Percentiles rank a stretch among this genome's conserved stretches.
These are phyloP conservation scores for Variabilichromis moorii DNA, from an alignment of 2,113 vertebrate species.

Conservation along the genomic window DNA sequence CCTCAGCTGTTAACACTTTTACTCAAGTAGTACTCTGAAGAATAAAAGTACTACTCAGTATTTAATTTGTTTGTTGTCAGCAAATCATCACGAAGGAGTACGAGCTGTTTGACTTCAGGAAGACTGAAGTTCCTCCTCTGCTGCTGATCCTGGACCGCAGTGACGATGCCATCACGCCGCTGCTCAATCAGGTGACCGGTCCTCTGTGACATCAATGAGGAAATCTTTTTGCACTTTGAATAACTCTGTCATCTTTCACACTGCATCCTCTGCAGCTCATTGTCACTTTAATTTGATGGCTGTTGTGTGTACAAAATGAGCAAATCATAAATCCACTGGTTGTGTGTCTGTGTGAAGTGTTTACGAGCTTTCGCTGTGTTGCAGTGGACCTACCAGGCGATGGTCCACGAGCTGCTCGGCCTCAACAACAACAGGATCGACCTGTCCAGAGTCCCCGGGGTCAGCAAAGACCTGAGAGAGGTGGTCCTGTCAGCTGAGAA, in stretches of 20 bases:
- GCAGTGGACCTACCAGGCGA: slow-evolving; percentile 97
- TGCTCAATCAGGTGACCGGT: slow-evolving; percentile 70
- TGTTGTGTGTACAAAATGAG: neutral
- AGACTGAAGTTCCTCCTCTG: slow-evolving; percentile 90
- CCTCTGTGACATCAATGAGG: neutral
- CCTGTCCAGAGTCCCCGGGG: slow-evolving; percentile 86
- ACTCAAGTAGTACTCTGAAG: neutral
- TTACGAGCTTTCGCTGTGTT: neutral
- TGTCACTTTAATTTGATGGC: neutral
- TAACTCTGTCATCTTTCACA: accelerated
- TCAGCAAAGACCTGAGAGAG: slow-evolving; percentile 88
- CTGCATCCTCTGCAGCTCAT: neutral
- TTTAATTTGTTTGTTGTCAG: slow-evolving; percentile 50
- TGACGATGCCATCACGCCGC: slow-evolving; percentile 89
- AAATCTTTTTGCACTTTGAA: accelerated
- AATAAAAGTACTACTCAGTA: neutral
- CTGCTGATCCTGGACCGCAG: slow-evolving; percentile 90
- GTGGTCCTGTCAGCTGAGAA: slow-evolving; percentile 93
- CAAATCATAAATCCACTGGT: accelerated
- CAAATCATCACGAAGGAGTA: slow-evolving; percentile 98
- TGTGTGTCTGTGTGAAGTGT: neutral
- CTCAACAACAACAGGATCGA: slow-evolving; percentile 97
- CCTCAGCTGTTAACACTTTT: neutral
- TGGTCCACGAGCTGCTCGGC: slow-evolving; percentile 93
- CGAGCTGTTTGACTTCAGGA: slow-evolving; percentile 93